Conservation (phyloP, 2,797 vertebrate genomes). For the Passerculus sandwichensis region DNA sequence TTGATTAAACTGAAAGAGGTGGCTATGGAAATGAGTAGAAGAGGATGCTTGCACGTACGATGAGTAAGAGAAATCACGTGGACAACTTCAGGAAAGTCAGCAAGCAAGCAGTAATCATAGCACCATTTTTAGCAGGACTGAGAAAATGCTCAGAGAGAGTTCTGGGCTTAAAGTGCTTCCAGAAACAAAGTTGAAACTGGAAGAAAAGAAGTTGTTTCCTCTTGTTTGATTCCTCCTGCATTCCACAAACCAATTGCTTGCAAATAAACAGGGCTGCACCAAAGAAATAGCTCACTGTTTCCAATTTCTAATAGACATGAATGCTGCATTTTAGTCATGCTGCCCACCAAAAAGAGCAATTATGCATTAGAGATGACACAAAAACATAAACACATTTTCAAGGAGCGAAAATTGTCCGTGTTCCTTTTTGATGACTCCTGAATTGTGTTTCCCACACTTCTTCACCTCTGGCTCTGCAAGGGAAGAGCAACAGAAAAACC, state of each 20-base stretch:
- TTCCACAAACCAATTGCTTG: background rate
- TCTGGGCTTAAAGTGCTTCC: background rate
- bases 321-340: background rate
- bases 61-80: background rate
- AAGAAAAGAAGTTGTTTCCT: background rate
- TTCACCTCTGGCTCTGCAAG: background rate
- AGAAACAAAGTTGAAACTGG: background rate
- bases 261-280: background rate
- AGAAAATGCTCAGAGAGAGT: background rate
- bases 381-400: background rate
- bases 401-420: rapidly evolving
- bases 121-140: background rate
- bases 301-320: background rate
- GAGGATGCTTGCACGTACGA: background rate
- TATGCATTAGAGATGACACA: background rate
- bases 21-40: background rate
- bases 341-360: background rate
- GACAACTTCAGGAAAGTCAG: background rate
- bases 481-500: background rate
- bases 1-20: background rate
- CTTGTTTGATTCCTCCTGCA: background rate
- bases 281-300: background rate
- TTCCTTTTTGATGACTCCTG: background rate
- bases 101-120: background rate
- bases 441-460: background rate